Percentiles rank a stretch among this genome's conserved stretches.
Conservation (phyloP, 2,113 vertebrate species). For the Panthera tigris region DNA sequence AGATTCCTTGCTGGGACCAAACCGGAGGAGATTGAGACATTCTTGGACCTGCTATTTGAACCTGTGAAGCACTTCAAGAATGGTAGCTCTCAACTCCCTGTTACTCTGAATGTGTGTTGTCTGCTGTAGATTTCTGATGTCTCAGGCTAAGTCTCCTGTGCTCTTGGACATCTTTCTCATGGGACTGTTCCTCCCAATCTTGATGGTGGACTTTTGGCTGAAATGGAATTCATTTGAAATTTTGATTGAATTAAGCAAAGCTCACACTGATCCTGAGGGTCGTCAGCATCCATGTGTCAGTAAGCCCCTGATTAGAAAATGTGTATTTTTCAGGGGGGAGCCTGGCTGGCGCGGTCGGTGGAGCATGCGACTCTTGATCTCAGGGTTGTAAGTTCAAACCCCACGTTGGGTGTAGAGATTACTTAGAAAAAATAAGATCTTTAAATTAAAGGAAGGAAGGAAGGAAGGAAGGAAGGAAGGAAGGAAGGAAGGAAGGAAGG, state of each 20-base stretch:
- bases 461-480: too few species aligned
- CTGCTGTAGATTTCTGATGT: background rate
- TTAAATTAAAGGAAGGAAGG: background rate
- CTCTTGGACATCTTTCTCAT: background rate
- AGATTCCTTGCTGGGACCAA: conserved; percentile 93
- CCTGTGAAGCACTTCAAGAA: conserved; percentile 90
- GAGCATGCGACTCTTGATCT: background rate
- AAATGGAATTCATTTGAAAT: background rate
- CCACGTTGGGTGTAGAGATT: background rate
- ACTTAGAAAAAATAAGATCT: background rate
- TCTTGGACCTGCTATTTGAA: conserved; percentile 94
- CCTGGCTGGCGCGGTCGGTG: background rate
- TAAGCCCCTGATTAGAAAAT: background rate
- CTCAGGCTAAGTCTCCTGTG: background rate
- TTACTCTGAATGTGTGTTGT: accelerated
- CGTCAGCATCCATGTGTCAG: background rate
- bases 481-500: too few species aligned
- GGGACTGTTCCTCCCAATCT: accelerated
- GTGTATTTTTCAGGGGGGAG: background rate
- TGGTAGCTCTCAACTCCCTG: conserved; percentile 82
- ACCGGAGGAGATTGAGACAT: conserved; percentile 92
- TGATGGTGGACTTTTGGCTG: background rate
- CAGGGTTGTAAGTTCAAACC: background rate
- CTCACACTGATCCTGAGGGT: background rate
- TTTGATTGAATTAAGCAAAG: background rate